These are phyloP conservation scores for Platycnemis pennipes DNA, from an alignment of 2,888 invertebrate genomes.

Conservation along the genomic window DNA sequence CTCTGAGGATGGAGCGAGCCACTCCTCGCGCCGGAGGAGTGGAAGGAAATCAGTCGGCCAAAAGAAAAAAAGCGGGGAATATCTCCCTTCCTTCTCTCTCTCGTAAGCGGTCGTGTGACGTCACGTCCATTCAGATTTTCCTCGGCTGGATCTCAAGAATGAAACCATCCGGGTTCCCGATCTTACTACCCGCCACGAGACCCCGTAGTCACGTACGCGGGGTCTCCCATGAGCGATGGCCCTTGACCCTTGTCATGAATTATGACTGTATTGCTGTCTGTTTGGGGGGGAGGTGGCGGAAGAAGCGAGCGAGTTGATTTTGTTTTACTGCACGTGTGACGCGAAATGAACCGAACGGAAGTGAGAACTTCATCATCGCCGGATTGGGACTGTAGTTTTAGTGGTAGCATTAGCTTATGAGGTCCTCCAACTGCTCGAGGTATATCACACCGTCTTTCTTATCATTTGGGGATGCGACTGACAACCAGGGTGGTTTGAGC, in stretches of 20 bases:
- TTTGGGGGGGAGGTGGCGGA: background rate
- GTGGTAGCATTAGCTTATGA: too few relatives aligned
- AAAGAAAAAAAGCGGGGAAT: background rate
- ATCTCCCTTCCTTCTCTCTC: background rate
- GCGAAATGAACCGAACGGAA: too few relatives aligned
- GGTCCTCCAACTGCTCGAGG: too few relatives aligned
- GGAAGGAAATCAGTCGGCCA: background rate
- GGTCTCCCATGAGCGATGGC: background rate
- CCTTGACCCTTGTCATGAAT: background rate
- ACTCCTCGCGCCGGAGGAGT: background rate
- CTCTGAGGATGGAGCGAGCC: background rate
- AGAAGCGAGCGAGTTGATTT: background rate
- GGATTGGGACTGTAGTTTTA: too few relatives aligned
- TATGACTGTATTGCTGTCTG: background rate
- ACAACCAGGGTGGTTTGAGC: too few relatives aligned
- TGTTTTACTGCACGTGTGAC: background rate
- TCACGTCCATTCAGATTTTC: conserved; percentile 3
- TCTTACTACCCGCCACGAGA: background rate
- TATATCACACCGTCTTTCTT: too few relatives aligned
- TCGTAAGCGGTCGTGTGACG: background rate
- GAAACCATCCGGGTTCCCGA: conserved; percentile 71
- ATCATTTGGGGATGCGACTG: too few relatives aligned
- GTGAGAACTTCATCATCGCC: too few relatives aligned
- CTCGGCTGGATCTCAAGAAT: background rate
- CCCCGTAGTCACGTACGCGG: background rate